A percentile compares a stretch with the other conserved stretches of the same genome.
phyloP scores from a whole-genome alignment of 2,113 vertebrate genomes.

The Sceloporus tristichus region DNA sequence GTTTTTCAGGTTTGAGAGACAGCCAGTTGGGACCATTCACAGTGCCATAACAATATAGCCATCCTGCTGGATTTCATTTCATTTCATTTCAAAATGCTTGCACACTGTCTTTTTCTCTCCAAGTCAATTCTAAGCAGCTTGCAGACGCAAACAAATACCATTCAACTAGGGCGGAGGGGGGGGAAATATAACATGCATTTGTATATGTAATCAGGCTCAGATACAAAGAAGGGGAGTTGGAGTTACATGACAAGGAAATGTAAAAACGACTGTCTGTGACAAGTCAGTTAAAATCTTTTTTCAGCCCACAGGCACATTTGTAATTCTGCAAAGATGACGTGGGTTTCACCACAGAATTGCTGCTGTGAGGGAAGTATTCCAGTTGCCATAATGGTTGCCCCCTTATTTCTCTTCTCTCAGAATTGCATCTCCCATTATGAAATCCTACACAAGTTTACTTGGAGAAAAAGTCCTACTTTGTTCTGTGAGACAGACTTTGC shows the following conservation, averaged over 20 bases:
- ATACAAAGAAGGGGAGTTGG: background rate
- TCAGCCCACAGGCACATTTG: background rate
- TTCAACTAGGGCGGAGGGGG: no score
- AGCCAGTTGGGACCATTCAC: background rate
- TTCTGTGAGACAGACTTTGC: background rate
- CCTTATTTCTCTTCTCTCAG: background rate
- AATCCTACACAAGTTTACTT: background rate
- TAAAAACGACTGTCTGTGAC: background rate
- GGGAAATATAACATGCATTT: background rate
- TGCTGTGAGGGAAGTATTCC: no score
- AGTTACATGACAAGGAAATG: background rate
- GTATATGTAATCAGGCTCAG: background rate
- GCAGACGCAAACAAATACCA: background rate
- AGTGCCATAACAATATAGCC: background rate
- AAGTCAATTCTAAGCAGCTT: background rate
- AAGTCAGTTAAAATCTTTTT: background rate
- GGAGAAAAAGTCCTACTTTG: background rate
- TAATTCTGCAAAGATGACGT: background rate
- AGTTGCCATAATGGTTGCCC: background rate
- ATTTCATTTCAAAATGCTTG: background rate
- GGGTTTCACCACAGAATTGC: background rate
- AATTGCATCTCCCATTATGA: background rate
- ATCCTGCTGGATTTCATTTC: background rate
- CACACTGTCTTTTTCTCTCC: no score
- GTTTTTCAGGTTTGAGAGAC: background rate